Evolutionary conservation across 2,113 vertebrate species (phyloP), one percentile per base, ranked within the genome.

Genomic region (Oceanites oceanicus): DNA sequence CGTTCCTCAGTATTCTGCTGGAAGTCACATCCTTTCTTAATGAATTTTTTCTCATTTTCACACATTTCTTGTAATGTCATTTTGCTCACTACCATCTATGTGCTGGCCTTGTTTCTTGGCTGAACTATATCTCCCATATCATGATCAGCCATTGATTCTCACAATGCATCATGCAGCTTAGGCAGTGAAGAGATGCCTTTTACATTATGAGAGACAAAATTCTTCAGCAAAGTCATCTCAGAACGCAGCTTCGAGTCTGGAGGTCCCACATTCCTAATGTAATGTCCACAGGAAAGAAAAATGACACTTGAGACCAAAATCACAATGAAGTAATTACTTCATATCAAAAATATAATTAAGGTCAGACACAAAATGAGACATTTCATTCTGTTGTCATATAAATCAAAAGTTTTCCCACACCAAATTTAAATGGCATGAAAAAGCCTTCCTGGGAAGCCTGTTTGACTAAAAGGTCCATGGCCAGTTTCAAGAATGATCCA

Each of bases 1-100:
- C 0, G 0, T 18, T 38, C 12, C 15, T 23, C 32, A 49, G 29
- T 11, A 15, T 26, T 47, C 23, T 66, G 34, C 32, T 56, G 52
- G 26, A 27, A 78, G 30, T 44, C 42, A 29, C 0, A 0, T 8
- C 38, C 29, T 61, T 22, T 36, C 49, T 9, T 12, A 32, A n/a
- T 38, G 40, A 3, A 2, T 12, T 7, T 52, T 92, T 74, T 83
- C 45, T 11, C 59, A 34, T 6, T 85, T 52, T 53, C 16, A 25
- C 32, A 20, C 26, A 9, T 68, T 86, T 81, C 40, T 82, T 8
- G 7, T 40, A 59, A 22, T 7, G 34, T 38, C 22, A 1, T 62
- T 95, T 59, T 76, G 5, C n/a, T 40, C 30, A 5, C 23, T 91
- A 18, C 67, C 32, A 9, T 50, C n/a, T 53, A 12, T 62, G 38